Conservation (phyloP, 2,797 vertebrate genomes). For the Pipistrellus pygmaeus region DNA sequence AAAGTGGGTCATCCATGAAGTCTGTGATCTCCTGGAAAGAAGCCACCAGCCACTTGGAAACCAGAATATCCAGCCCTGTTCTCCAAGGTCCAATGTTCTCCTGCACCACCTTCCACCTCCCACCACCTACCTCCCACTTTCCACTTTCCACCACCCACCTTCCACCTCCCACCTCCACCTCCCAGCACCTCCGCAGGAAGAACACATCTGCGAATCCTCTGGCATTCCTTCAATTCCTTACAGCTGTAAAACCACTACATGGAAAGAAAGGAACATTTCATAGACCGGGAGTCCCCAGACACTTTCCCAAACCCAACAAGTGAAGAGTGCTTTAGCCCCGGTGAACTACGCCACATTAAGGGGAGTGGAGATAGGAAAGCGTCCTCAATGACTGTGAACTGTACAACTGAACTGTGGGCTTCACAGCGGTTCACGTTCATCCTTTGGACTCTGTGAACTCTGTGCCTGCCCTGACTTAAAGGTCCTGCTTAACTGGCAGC, state of each 20-base stretch:
- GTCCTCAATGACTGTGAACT: conserved; percentile 24
- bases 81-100: conserved; percentile 62
- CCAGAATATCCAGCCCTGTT: conserved; percentile 69
- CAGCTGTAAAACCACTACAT: conserved; percentile 87
- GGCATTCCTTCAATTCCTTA: conserved; percentile 82
- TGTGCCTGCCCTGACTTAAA: conserved; percentile 51
- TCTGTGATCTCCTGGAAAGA: conserved; percentile 71
- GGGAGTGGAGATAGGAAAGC: conserved; percentile 42
- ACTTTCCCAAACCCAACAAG: conserved; percentile 78
- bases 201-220: conserved; percentile 87
- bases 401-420: conserved; percentile 39
- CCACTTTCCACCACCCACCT: neutral
- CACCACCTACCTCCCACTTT: too few relatives aligned
- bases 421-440: conserved; percentile 40
- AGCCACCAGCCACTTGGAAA: conserved; percentile 75
- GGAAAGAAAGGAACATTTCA: conserved; percentile 84
- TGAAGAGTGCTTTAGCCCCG: conserved; percentile 45
- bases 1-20: conserved; percentile 67
- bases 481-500: conserved; percentile 55
- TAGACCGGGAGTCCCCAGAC: conserved; percentile 82
- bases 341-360: conserved; percentile 58
- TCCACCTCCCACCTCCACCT: neutral
- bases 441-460: conserved; percentile 68
- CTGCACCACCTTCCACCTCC: neutral
- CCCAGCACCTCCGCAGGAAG: conserved; percentile 80